Conservation (phyloP, 2,888 invertebrate genomes). For the Drosophila planitibia region DNA sequence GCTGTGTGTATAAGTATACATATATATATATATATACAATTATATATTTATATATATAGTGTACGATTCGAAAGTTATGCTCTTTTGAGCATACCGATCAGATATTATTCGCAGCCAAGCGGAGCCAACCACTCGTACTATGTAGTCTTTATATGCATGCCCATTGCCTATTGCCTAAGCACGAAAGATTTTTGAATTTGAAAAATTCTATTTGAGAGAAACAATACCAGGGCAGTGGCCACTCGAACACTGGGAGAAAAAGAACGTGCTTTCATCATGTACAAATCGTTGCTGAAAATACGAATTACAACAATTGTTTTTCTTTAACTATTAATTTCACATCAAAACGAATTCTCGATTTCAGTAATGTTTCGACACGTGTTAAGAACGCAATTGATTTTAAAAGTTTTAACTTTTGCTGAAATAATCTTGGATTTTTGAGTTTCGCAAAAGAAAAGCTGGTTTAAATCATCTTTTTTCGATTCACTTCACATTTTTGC, state of each 20-base stretch:
- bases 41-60: background rate
- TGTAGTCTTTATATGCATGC: slow-evolving; percentile 8
- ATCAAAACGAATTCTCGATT: background rate
- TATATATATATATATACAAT: background rate
- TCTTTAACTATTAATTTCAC: background rate
- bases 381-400: background rate
- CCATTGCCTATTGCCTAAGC: slow-evolving; percentile 9
- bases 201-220: slow-evolving; percentile 26
- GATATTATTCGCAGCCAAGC: slow-evolving; percentile 34
- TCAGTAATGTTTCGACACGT: background rate
- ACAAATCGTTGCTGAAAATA: background rate
- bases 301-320: background rate
- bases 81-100: slow-evolving; percentile 4
- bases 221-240: slow-evolving; percentile 20
- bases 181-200: slow-evolving; percentile 25
- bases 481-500: background rate
- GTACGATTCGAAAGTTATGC: background rate
- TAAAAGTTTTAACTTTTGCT: background rate
- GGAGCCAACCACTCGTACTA: slow-evolving; percentile 44
- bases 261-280: background rate
- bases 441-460: background rate
- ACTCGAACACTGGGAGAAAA: background rate
- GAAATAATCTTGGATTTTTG: background rate
- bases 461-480: background rate
- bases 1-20: background rate